Evolutionary conservation across 2,888 invertebrate species (phyloP), one percentile per base, ranked within the genome.

Genomic region (Ornithoptera alexandrae): DNA sequence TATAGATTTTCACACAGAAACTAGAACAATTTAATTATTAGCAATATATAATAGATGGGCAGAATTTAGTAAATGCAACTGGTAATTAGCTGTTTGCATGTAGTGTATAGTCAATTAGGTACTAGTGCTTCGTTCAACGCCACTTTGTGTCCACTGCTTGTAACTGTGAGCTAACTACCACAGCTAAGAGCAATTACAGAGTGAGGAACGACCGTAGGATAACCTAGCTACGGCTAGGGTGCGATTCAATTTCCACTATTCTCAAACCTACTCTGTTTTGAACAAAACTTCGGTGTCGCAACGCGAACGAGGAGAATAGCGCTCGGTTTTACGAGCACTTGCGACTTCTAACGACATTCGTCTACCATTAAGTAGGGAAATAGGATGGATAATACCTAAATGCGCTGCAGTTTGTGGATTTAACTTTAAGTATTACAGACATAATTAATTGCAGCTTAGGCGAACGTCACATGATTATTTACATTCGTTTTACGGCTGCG

Each of bases 321-420:
- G 76, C 79, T 79, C 84, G 84, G 83, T 86, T 89, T 89, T 86
- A 89, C 87, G 88, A 87, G 85, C 85, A 82, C 86, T 88, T 84
- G 83, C 82, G 83, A 88, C 83, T 86, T 84, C 86, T 87, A 90
- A 89, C 89, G 89, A 89, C 87, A 89, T 89, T 87, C 87, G 83
- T 89, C 88, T 86, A 81, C 84, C 88, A 88, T 88, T 90, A 89
- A 89, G 84, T 86, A 84, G 85, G 84, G 83, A 85, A 85, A 88
- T 87, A 85, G 84, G 82, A 84, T 81, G 86, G 87, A 87, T 89
- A 88, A 88, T 88, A 80, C 84, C 81, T 77, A 71, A 82, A 84
- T 85, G 84, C 84, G 83, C 79, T 79, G 83, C 85, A 87, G 84
- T 90, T 88, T 88, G 88, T 85, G 86, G 84, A 85, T 83, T 82